Evolutionary conservation across 2,797 vertebrate genomes (phyloP).

Genomic region (Mus spretus): DNA sequence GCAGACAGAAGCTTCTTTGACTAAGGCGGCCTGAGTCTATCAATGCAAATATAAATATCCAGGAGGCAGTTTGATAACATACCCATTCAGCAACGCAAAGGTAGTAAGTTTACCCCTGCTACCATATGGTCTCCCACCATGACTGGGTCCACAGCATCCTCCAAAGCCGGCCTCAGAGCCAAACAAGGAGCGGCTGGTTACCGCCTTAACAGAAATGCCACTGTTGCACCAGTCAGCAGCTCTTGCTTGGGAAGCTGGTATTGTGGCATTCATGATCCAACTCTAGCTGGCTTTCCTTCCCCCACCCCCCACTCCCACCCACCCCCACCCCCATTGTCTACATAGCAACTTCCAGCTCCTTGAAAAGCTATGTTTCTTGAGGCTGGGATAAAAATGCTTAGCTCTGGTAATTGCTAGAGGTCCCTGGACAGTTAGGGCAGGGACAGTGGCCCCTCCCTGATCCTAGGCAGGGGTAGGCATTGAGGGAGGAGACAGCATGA

Average conservation of each 20-base stretch:
- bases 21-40: not conserved
- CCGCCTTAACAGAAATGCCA: too few species aligned
- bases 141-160: not conserved
- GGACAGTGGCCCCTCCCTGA: not conserved
- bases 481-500: too few species aligned
- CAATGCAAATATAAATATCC: not conserved
- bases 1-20: not conserved
- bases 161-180: not conserved
- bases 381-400: not conserved
- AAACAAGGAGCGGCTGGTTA: not conserved
- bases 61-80: not conserved
- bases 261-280: not conserved
- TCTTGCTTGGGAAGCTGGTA: not conserved
- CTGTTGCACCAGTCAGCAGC: rapidly evolving
- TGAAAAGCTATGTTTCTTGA: not conserved
- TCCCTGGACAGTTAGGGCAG: not conserved
- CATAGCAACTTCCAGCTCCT: not conserved
- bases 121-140: not conserved
- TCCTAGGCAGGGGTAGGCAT: not conserved
- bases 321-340: not conserved
- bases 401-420: not conserved
- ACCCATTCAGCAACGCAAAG: not conserved
- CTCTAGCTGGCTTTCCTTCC: not conserved
- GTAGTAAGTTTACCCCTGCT: not conserved
- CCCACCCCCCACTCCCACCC: too few species aligned